Percentiles rank a stretch among this genome's conserved stretches.
Conservation (phyloP, 1,140 invertebrate species). For the Sipha flava region DNA sequence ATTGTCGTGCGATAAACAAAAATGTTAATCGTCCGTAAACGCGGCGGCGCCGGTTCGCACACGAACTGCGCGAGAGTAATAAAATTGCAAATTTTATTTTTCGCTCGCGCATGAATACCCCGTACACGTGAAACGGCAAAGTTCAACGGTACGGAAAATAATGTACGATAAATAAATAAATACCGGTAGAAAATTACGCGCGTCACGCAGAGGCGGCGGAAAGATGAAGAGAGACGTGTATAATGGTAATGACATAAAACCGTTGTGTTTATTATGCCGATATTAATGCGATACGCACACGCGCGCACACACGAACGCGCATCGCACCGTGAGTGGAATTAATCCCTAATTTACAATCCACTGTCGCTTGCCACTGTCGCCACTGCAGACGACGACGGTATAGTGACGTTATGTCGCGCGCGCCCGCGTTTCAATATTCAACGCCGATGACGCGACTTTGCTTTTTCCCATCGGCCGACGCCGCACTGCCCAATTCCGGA, state of each 20-base stretch:
- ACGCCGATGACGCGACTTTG: background rate
- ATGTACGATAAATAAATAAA: background rate
- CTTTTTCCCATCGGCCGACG: background rate
- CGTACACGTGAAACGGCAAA: background rate
- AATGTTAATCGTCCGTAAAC: background rate
- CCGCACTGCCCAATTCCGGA: background rate
- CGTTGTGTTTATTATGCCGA: background rate
- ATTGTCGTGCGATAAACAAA: background rate
- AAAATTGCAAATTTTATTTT: background rate
- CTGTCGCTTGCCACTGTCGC: background rate
- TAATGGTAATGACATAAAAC: background rate
- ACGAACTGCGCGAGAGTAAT: background rate
- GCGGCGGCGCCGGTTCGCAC: background rate
- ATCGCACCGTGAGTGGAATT: background rate
- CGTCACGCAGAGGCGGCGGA: background rate
- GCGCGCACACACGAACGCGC: too few species aligned
- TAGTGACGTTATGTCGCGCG: background rate
- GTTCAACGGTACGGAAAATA: background rate
- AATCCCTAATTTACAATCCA: background rate
- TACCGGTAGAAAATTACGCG: too few species aligned
- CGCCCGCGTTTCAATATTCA: background rate
- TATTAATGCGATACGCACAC: too few species aligned
- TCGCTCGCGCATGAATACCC: too few species aligned
- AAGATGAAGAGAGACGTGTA: too few species aligned
- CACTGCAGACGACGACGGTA: background rate